A percentile compares a stretch with the other conserved stretches of the same genome.
Evolutionary conservation across 2,888 invertebrate genomes (phyloP).

Genomic region (Cerastis rubricosa): DNA sequence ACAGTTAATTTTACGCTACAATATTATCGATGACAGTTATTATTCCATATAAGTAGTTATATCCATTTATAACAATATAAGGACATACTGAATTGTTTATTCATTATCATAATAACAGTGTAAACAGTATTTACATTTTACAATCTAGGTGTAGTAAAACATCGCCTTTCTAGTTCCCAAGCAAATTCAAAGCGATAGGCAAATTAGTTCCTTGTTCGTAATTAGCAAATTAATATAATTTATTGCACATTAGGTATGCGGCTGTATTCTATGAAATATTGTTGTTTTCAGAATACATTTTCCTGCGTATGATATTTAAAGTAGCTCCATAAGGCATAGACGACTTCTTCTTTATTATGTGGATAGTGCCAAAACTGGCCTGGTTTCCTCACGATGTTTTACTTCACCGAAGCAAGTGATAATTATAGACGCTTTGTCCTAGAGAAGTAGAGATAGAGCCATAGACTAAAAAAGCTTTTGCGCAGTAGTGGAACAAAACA

Average conservation of each 20-base stretch:
- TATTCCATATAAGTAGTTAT: slow-evolving; percentile 16
- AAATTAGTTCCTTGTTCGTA: slow-evolving; percentile 53
- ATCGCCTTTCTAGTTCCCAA: slow-evolving; percentile 28
- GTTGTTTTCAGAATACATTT: slow-evolving; percentile 10
- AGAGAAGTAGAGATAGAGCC: background rate
- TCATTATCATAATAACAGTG: slow-evolving; percentile 8
- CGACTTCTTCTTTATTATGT: too few relatives aligned
- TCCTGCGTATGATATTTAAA: background rate
- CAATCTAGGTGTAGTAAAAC: background rate
- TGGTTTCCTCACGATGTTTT: too few relatives aligned
- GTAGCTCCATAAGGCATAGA: too few relatives aligned
- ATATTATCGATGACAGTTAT: slow-evolving; percentile 13
- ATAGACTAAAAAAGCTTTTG: background rate
- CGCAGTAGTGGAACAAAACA: background rate
- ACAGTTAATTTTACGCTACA: slow-evolving; percentile 3
- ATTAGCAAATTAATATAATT: slow-evolving; percentile 50
- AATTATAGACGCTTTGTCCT: background rate
- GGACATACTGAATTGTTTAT: slow-evolving; percentile 11
- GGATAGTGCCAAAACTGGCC: too few relatives aligned
- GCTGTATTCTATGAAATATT: slow-evolving; percentile 13
- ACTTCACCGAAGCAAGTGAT: too few relatives aligned
- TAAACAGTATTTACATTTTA: slow-evolving; percentile 1
- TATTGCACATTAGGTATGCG: slow-evolving; percentile 2
- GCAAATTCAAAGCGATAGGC: slow-evolving; percentile 25
- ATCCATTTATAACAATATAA: slow-evolving; percentile 13